Evolutionary conservation across 2,797 vertebrate genomes (phyloP).

Genomic region (Acridotheres tristis): DNA sequence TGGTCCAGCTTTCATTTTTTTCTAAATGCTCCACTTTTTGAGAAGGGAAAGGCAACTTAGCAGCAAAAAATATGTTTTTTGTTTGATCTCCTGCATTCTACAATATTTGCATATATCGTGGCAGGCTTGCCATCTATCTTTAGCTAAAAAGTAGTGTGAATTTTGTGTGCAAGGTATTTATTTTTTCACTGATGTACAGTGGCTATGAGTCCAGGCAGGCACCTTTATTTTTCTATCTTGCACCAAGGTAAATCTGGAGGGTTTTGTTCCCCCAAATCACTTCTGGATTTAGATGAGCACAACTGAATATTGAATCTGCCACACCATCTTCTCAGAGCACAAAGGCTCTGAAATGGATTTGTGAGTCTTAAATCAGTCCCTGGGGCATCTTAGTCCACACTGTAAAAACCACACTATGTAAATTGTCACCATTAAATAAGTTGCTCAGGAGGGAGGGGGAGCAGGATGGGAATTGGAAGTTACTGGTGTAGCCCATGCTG

Average conservation of each 20-base stretch:
- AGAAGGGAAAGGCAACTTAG: conserved; percentile 17
- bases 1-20: conserved; percentile 49
- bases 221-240: neutral
- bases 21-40: conserved; percentile 41
- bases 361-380: conserved; percentile 69
- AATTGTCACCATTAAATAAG: conserved; percentile 58
- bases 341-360: conserved; percentile 71
- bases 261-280: neutral
- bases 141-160: conserved; percentile 6
- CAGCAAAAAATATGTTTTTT: neutral
- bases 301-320: conserved; percentile 16
- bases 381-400: conserved; percentile 57
- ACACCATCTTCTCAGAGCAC: conserved; percentile 7
- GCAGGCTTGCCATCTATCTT: neutral
- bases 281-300: conserved; percentile 16
- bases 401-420: conserved; percentile 71
- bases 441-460: conserved; percentile 48
- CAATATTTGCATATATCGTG: conserved; percentile 16
- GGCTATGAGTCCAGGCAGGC: neutral
- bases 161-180: neutral
- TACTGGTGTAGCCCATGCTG: conserved; percentile 27
- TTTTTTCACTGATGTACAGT: neutral
- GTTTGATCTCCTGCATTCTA: neutral
- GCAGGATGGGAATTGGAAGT: conserved; percentile 57
- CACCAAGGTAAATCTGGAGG: neutral